Conservation (phyloP, 2,888 invertebrate species). For the Amblyteles armatorius region DNA sequence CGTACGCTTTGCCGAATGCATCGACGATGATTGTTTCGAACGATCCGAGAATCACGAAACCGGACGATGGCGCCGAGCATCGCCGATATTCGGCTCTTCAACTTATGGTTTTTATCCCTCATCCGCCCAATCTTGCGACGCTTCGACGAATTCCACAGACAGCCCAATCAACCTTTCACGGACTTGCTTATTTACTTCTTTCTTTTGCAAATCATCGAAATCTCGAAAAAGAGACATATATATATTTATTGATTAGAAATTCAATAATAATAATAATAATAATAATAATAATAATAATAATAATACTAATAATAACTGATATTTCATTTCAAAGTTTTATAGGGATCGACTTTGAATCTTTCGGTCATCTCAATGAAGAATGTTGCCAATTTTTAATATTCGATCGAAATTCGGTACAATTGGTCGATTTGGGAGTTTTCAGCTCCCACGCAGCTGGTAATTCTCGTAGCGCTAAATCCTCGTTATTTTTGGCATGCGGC, state of each 20-base stretch:
- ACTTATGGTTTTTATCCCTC: background rate
- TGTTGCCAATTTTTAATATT: background rate
- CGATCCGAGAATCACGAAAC: slow-evolving; percentile 12
- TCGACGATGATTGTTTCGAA: slow-evolving; percentile 40
- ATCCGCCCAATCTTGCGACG: background rate
- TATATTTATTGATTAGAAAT: background rate
- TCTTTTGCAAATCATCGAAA: background rate
- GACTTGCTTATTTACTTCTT: background rate
- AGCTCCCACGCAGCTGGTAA: slow-evolving; percentile 55
- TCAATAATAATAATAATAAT: background rate
- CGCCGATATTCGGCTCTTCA: background rate
- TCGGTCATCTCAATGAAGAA: background rate
- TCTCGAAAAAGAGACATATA: background rate
- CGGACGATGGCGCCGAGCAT: slow-evolving; percentile 18
- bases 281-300: too few species aligned
- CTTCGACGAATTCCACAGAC: background rate
- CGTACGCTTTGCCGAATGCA: slow-evolving; percentile 45
- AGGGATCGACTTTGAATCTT: background rate
- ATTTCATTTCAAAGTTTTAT: too few species aligned
- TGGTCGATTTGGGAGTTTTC: background rate
- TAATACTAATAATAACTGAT: background rate
- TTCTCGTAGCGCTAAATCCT: slow-evolving; percentile 71
- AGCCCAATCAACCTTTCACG: background rate
- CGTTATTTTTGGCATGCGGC: slow-evolving; percentile 76
- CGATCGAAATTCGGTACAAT: background rate